Conservation (phyloP, 2,113 vertebrate genomes). For the Chelonoidis abingdonii region DNA sequence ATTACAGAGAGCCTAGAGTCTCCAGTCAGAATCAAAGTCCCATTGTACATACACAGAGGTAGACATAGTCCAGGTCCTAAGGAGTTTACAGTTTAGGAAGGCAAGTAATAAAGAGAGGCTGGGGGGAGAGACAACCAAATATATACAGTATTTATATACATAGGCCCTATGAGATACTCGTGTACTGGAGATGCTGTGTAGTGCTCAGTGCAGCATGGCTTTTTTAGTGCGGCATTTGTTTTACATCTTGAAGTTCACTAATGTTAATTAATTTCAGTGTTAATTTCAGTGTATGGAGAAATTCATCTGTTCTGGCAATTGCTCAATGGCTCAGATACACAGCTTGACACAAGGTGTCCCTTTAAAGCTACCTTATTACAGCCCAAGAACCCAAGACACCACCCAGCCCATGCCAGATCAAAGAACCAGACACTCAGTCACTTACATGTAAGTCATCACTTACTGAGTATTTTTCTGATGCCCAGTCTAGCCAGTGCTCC, state of each 20-base stretch:
- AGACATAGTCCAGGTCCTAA: not conserved
- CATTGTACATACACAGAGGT: not conserved
- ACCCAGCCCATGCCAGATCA: not conserved
- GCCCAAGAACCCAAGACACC: not conserved
- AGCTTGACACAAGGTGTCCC: not conserved
- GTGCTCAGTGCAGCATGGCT: not conserved
- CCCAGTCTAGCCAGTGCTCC: constrained; percentile 97
- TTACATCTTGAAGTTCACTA: not conserved
- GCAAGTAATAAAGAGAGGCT: not conserved
- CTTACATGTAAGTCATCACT: constrained; percentile 11
- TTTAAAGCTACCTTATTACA: not conserved
- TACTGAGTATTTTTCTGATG: constrained; percentile 92
- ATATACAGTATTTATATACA: not conserved
- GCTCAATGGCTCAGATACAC: not conserved
- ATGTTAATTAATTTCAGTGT: not conserved
- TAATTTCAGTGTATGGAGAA: not conserved
- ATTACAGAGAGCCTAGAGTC: not conserved
- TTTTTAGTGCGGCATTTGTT: not conserved
- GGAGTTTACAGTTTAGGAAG: not conserved
- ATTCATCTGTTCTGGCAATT: not conserved
- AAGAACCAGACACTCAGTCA: not conserved
- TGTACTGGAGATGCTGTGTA: not conserved
- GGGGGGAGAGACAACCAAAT: not conserved
- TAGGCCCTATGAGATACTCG: not conserved
- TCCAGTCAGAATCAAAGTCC: constrained; percentile 59